A percentile compares a stretch with the other conserved stretches of the same genome.
phyloP scores from a whole-genome alignment of 2,888 invertebrate species.

The Drosophila peninsularis region DNA sequence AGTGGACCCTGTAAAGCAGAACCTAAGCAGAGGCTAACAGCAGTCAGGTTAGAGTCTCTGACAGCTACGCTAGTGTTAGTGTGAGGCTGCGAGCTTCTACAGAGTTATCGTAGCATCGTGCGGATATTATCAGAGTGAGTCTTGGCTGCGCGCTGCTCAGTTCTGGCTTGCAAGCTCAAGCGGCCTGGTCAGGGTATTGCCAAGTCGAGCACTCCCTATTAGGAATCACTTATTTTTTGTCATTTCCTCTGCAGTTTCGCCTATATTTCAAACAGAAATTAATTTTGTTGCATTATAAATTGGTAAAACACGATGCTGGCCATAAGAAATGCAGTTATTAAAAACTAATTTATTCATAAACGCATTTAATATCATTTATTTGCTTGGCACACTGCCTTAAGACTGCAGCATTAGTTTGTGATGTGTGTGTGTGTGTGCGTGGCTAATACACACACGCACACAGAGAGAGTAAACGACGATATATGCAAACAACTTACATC shows the following conservation, averaged over 20 bases:
- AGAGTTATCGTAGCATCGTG: neutral
- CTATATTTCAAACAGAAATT: neutral
- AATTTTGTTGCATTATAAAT: constrained; percentile 5
- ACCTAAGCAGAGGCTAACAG: neutral
- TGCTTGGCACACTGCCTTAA: constrained; percentile 12
- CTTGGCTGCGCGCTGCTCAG: neutral
- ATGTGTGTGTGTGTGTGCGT: constrained; percentile 6
- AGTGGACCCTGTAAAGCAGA: too few species aligned
- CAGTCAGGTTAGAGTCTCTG: too few species aligned
- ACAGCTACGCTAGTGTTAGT: neutral
- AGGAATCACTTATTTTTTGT: neutral
- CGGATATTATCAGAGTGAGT: too few species aligned
- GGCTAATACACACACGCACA: constrained; percentile 7
- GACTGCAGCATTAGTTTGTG: constrained; percentile 13
- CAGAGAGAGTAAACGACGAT: constrained; percentile 39
- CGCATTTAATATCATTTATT: constrained; percentile 32
- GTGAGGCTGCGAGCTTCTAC: neutral
- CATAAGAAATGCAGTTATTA: constrained; percentile 14
- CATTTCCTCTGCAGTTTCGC: neutral
- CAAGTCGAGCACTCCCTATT: neutral
- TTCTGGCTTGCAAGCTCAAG: neutral
- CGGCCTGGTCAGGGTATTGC: neutral
- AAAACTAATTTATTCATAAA: constrained; percentile 32
- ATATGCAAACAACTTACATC: constrained; percentile 73
- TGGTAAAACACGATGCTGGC: neutral